These are phyloP conservation scores for Pollenia amentaria DNA, from an alignment of 2,888 invertebrate species.

Conservation along the genomic window DNA sequence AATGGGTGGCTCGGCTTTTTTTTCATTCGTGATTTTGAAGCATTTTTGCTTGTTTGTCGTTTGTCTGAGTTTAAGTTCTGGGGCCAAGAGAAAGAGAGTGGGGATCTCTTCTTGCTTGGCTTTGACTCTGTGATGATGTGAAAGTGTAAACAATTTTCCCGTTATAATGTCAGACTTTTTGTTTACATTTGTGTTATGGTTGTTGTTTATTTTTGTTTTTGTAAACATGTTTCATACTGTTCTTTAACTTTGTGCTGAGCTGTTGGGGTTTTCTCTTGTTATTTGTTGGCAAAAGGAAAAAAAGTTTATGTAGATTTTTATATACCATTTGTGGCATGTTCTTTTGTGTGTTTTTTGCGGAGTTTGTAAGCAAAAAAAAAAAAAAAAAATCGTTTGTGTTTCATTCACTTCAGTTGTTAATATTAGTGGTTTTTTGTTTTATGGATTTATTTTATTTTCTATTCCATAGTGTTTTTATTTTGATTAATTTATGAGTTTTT, in stretches of 20 bases:
- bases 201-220: constrained; percentile 41
- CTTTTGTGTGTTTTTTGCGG: constrained; percentile 49
- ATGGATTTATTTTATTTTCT: constrained; percentile 25
- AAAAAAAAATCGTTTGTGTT: constrained; percentile 13
- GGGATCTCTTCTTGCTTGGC: constrained; percentile 4
- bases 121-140: constrained; percentile 61
- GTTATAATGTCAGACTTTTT: constrained; percentile 71
- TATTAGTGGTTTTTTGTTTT: constrained; percentile 51
- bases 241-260: constrained; percentile 36
- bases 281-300: constrained; percentile 23
- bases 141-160: constrained; percentile 74
- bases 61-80: background rate
- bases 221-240: constrained; percentile 37
- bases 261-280: constrained; percentile 24
- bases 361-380: background rate
- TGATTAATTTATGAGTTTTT: constrained; percentile 74
- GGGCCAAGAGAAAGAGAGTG: background rate
- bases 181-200: constrained; percentile 65
- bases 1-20: constrained; percentile 23
- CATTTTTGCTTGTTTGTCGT: constrained; percentile 33
- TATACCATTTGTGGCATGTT: constrained; percentile 71
- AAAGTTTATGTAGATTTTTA: constrained; percentile 66
- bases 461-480: constrained; percentile 64
- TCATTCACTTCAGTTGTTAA: constrained; percentile 51
- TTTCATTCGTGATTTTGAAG: background rate